phyloP scores from a whole-genome alignment of 2,797 vertebrate genomes.

The Buphagus erythrorhynchus region DNA sequence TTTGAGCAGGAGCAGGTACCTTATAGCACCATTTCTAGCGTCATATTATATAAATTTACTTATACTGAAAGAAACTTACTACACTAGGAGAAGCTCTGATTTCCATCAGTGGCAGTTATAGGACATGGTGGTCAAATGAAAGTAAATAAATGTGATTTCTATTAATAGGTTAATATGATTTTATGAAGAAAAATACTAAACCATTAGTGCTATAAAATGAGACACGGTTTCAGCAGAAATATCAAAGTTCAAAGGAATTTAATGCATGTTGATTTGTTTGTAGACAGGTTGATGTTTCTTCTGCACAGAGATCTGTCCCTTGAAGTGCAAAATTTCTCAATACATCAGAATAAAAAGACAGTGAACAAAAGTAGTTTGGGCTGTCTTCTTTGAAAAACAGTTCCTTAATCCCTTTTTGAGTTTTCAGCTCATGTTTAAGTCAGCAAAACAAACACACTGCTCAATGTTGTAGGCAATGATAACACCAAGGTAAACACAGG shows the following conservation, averaged over 20 bases:
- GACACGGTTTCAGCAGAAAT: background rate
- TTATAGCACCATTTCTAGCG: background rate
- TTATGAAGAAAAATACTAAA: background rate
- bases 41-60: background rate
- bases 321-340: background rate
- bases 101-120: background rate
- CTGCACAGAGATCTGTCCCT: background rate
- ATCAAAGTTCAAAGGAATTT: background rate
- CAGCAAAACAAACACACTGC: conserved; percentile 39
- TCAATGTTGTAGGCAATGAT: conserved; percentile 60
- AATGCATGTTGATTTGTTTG: background rate
- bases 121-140: background rate
- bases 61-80: background rate
- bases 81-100: background rate
- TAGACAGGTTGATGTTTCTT: background rate
- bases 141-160: background rate
- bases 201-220: background rate
- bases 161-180: background rate
- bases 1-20: background rate
- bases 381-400: background rate
- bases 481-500: conserved; percentile 60
- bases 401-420: conserved; percentile 21
- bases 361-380: background rate
- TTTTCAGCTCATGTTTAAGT: conserved; percentile 54
- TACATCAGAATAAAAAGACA: background rate